phyloP scores from a whole-genome alignment of 2,113 vertebrate genomes.

The Mirounga angustirostris region DNA sequence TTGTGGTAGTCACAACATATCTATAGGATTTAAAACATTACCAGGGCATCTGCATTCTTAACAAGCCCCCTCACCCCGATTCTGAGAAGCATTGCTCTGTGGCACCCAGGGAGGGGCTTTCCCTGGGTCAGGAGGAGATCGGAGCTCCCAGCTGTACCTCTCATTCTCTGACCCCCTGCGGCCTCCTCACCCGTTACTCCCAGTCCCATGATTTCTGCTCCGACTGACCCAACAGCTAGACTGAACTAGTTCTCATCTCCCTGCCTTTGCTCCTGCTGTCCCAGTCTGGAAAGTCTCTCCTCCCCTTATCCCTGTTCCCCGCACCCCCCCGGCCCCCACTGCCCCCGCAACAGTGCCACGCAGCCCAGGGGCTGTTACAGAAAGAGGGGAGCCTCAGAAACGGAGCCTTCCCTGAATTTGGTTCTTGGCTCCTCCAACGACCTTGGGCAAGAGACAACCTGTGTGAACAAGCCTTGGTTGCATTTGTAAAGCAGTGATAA shows the following conservation, averaged over 20 bases:
- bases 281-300: neutral
- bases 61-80: neutral
- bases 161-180: neutral
- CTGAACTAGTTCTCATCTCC: neutral
- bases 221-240: neutral
- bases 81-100: neutral
- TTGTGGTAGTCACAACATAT: neutral
- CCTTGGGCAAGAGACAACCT: neutral
- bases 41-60: conserved; percentile 3
- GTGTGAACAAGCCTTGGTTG: neutral
- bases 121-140: neutral
- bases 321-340: too few species aligned
- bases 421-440: conserved; percentile 18
- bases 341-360: neutral
- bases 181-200: neutral
- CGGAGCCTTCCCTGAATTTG: neutral
- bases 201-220: too few species aligned
- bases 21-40: neutral
- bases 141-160: neutral
- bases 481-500: neutral
- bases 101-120: neutral
- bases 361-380: neutral
- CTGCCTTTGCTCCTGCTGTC: neutral
- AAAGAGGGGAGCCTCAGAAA: neutral
- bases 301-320: too few species aligned